These are phyloP conservation scores for Oligia fasciuncula DNA, from an alignment of 2,888 invertebrate genomes.

Conservation along the genomic window DNA sequence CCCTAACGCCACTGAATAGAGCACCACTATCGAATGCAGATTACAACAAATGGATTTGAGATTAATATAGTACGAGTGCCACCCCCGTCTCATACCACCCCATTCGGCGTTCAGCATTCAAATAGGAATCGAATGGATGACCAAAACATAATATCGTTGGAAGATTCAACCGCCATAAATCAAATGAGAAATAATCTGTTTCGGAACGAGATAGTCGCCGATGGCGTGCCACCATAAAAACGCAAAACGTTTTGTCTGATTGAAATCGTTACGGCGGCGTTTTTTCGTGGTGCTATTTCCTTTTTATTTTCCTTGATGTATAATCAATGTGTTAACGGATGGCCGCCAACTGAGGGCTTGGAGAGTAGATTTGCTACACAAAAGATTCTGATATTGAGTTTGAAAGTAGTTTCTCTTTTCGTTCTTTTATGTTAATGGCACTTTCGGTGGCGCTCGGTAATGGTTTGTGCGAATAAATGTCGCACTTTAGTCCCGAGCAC, in stretches of 20 bases:
- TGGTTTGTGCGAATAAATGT: constrained; percentile 85
- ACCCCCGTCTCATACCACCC: constrained; percentile 89
- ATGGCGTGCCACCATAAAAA: constrained; percentile 88
- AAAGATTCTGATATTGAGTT: constrained; percentile 89
- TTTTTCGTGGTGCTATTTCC: constrained; percentile 86
- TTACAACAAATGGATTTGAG: constrained; percentile 90
- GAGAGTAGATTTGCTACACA: constrained; percentile 88
- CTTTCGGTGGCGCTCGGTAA: constrained; percentile 85
- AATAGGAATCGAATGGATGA: constrained; percentile 91
- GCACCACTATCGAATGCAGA: constrained; percentile 83
- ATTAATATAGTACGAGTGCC: constrained; percentile 90
- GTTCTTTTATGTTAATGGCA: constrained; percentile 88
- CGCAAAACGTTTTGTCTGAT: constrained; percentile 90
- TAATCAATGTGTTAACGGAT: constrained; percentile 90
- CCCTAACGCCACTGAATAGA: constrained; percentile 78
- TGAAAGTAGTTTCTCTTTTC: constrained; percentile 88
- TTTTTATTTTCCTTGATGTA: constrained; percentile 89
- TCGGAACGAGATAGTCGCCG: constrained; percentile 89
- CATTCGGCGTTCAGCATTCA: constrained; percentile 89
- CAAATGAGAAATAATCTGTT: constrained; percentile 91
- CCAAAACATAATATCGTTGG: constrained; percentile 90
- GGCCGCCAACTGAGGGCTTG: constrained; percentile 83
- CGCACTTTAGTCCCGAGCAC: constrained; percentile 78
- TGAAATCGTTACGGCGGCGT: constrained; percentile 88
- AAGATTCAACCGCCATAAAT: constrained; percentile 90